Conservation (phyloP, 2,113 vertebrate genomes). For the Bambusicola thoracicus region DNA sequence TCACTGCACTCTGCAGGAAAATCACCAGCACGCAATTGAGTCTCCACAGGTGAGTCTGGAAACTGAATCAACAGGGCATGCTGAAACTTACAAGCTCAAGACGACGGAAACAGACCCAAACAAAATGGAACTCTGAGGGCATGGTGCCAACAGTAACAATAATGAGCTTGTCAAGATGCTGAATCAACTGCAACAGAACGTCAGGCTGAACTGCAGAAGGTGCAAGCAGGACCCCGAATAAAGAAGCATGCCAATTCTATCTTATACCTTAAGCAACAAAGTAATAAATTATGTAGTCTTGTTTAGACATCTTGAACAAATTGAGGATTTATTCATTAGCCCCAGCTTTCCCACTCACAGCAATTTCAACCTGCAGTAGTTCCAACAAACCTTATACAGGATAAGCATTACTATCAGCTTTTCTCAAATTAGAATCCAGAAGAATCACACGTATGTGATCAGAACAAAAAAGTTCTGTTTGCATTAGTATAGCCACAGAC, state of each 20-base stretch:
- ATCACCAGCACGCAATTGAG: conserved; percentile 76
- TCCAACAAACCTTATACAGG: background rate
- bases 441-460: background rate
- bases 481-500: background rate
- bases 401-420: background rate
- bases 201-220: conserved; percentile 64
- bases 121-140: conserved; percentile 82
- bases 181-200: conserved; percentile 78
- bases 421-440: background rate
- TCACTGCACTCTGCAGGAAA: conserved; percentile 73
- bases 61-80: conserved; percentile 72
- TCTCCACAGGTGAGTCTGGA: conserved; percentile 84
- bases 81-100: conserved; percentile 78
- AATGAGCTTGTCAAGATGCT: conserved; percentile 75
- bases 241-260: background rate
- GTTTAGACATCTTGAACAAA: background rate
- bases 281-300: background rate
- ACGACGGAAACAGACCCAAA: conserved; percentile 80
- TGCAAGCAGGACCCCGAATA: background rate
- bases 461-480: background rate
- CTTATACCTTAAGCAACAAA: background rate
- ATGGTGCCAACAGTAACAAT: conserved; percentile 77
- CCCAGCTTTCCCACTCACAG: conserved; percentile 17
- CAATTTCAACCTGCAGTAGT: background rate
- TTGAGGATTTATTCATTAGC: background rate